Base-by-base conservation (phyloP, 2,888 invertebrate species). In the Himalopsyche anomala region DNA sequence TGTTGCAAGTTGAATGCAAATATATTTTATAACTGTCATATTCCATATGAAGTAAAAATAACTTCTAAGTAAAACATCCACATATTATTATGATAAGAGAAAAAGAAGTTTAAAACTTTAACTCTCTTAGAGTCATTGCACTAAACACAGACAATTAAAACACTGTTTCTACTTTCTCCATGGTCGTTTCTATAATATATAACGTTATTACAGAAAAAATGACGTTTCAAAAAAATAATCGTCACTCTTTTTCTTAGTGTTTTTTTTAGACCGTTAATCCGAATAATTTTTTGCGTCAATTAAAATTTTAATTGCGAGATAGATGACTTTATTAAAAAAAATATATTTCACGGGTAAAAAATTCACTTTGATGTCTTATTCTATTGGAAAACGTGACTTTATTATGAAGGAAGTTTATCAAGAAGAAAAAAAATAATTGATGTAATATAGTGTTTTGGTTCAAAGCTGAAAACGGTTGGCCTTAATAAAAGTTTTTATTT, bases 301-400 rank as follows among this genome's bases (percentile, higher is more conserved):
- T 62, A 62, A 62, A 62, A 62, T 62, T 19, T 62, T 62, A 62
- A 62, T 62, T 62, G 62, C 62, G 62, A 28, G 62, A 62, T 62
- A 28, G 62, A 62, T 62, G 19, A 62, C 15, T 51, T 62, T 62
- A 19, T 9, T 56, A 15, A 5, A 5, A 62, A 62, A 19, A 62
- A 62, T 15, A 62, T 15, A 1, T 17, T 56, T 19, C 56, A 56
- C 28, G 62, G 11, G 19, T 62, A 28, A 62, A 62, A 62, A 62
- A 9, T 62, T 62, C 62, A 62, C 62, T 62, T 62, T 62, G 62
- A 62, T 62, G 62, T 19, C 5, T 28, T 62, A 62, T 62, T 62
- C 4, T 51, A 51, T 51, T 15, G 62, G 19, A 9, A 62, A 62
- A 62, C 62, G 62, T 62, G 62, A 62, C 62, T 62, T 62, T 62